Conservation (phyloP, 1,140 invertebrate genomes). For the Bombus cullumanus region DNA sequence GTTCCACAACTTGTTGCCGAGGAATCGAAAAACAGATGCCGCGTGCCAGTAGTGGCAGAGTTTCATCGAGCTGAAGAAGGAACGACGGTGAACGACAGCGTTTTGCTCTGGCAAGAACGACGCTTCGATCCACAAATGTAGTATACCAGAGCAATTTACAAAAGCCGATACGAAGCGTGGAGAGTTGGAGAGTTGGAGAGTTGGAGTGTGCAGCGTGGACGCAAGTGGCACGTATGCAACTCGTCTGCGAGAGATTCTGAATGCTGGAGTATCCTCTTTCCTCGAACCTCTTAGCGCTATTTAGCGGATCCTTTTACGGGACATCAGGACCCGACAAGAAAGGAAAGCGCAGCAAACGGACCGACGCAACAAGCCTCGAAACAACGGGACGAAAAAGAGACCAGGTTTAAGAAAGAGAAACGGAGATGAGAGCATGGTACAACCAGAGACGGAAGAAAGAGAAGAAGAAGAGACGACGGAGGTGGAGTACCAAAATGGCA, state of each 20-base stretch:
- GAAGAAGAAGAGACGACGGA: constrained; percentile 35
- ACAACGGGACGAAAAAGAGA: constrained; percentile 58
- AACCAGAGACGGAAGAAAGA: constrained; percentile 23
- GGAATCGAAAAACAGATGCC: no score
- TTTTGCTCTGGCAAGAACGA: constrained; percentile 5
- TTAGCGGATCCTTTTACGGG: constrained; percentile 79
- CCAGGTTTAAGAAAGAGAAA: constrained; percentile 27
- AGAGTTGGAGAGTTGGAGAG: neutral
- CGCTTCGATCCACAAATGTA: neutral
- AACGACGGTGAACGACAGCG: neutral
- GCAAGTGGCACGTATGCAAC: constrained; percentile 21
- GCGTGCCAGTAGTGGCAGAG: no score
- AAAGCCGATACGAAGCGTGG: neutral
- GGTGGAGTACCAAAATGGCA: constrained; percentile 75
- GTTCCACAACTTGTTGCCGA: neutral
- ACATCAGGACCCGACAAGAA: constrained; percentile 72
- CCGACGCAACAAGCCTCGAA: constrained; percentile 44
- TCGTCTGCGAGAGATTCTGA: constrained; percentile 69
- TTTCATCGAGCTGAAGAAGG: neutral
- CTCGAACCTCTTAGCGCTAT: constrained; percentile 76
- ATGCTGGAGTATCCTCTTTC: constrained; percentile 75
- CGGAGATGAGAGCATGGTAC: constrained; percentile 27
- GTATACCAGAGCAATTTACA: constrained; percentile 20
- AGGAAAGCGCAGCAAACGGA: constrained; percentile 67
- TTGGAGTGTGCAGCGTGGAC: neutral